Evolutionary conservation across 2,888 invertebrate species (phyloP).

Genomic region (Machimus rusticus): DNA sequence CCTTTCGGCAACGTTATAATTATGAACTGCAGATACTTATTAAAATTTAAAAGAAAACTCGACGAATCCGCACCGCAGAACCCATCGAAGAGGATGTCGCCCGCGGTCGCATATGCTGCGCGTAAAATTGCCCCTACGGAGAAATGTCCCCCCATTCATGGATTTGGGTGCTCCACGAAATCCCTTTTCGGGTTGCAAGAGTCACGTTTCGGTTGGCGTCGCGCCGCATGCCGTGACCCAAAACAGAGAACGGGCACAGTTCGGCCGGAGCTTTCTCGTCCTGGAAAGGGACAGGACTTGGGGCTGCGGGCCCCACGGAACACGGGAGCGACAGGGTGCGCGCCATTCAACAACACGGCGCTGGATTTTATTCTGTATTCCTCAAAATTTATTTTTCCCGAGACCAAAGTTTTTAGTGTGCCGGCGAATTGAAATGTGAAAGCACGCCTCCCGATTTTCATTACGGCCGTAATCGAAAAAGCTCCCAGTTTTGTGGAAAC

Average conservation of each 20-base stretch:
- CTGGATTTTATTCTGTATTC: conserved; percentile 27
- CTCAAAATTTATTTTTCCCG: conserved; percentile 25
- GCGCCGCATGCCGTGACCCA: not conserved
- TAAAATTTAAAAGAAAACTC: not conserved
- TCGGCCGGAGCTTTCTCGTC: conserved; percentile 26
- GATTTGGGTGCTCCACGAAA: not conserved
- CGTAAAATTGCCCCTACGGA: conserved; percentile 29
- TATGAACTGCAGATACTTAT: not conserved
- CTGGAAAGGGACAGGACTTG: conserved; percentile 16
- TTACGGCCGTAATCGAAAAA: conserved; percentile 28
- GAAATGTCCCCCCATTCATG: conserved; percentile 40
- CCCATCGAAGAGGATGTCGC: not conserved
- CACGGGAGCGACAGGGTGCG: conserved; percentile 9
- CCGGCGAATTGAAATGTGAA: conserved; percentile 47
- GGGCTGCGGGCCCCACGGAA: not conserved
- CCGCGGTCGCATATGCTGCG: not conserved
- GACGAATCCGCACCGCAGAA: not conserved
- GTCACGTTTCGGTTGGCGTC: not conserved
- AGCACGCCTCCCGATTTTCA: conserved; percentile 42
- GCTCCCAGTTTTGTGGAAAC: conserved; percentile 5
- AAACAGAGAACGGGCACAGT: not conserved
- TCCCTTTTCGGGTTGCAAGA: not conserved
- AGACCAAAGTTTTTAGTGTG: conserved; percentile 45
- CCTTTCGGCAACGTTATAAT: not conserved
- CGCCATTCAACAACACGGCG: not conserved